phyloP scores from a whole-genome alignment of 1,140 invertebrate species.

The Parapsyche elsis region DNA sequence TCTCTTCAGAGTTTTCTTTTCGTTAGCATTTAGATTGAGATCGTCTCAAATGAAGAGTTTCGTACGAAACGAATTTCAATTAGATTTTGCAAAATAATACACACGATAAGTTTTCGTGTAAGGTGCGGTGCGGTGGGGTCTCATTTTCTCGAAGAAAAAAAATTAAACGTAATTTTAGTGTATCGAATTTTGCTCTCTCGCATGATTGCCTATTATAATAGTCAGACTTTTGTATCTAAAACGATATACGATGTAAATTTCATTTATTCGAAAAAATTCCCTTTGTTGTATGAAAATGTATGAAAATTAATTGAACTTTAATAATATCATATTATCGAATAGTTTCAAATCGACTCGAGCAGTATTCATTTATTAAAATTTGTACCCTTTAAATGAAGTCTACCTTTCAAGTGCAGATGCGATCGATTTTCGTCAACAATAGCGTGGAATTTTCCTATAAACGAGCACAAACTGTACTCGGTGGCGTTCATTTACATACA shows the following conservation, averaged over 20 bases:
- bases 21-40: constrained; percentile 24
- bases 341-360: background rate
- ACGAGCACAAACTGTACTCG: background rate
- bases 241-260: background rate
- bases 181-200: no score
- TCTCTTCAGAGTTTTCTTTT: constrained; percentile 12
- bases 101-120: background rate
- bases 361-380: background rate
- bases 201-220: no score
- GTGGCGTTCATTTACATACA: no score
- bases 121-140: no score
- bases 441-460: background rate
- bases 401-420: background rate
- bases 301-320: background rate
- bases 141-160: no score
- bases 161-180: no score
- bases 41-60: background rate
- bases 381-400: background rate
- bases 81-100: background rate
- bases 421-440: background rate
- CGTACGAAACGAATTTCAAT: background rate
- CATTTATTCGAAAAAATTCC: no score
- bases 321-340: no score
- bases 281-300: background rate
- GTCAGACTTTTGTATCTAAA: background rate